Base-by-base conservation (phyloP, 2,888 invertebrate species). In the Netelia virgata region DNA sequence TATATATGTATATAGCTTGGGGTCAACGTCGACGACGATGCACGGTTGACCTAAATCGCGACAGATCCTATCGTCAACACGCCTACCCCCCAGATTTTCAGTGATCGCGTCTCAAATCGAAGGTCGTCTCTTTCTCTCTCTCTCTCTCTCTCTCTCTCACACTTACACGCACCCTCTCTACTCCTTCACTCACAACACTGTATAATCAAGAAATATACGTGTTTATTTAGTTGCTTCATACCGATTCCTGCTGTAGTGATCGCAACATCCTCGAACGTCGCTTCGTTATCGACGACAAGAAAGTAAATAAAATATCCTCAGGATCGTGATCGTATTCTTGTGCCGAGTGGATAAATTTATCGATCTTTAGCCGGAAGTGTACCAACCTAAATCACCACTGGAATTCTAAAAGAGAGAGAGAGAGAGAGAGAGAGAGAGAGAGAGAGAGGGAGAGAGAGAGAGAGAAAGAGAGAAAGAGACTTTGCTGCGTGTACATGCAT, bases 1-100 rank as follows among this genome's bases (percentile, higher is more conserved):
- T 36, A 36, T 36, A 18, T 10, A 59, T 23, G 18, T 59, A 59
- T 20, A 47, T 14, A 14, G 10, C 11, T 47, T 47, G 43, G 18
- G 76, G 77, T 36, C 8, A 53, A 72, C 72, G 77, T 72, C 64
- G 61, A 72, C 59, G 72, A 82, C 70, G 66, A 82, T 64, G 66
- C 72, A 66, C 72, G 77, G 72, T 77, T 64, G 70, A 70, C 77
- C 72, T 50, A 64, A 77, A 77, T 72, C 61, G 11, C 28, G 28
- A 18, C 18, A 61, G 20, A 28, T 73, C 36, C 47, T 73, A 79
- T 79, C 66, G 66, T 66, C 50, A 72, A 64, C 16, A 57, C 64
- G 23, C 6, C 36, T 36, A 36, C 36, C 36, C 23, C 23, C 23
- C 61, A 61, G 9, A 36, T 50, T n/a, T 59, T 10, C 41, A 10